These are phyloP conservation scores for Drosophila pruinosa DNA, from an alignment of 1,140 invertebrate species.

Conservation along the genomic window DNA sequence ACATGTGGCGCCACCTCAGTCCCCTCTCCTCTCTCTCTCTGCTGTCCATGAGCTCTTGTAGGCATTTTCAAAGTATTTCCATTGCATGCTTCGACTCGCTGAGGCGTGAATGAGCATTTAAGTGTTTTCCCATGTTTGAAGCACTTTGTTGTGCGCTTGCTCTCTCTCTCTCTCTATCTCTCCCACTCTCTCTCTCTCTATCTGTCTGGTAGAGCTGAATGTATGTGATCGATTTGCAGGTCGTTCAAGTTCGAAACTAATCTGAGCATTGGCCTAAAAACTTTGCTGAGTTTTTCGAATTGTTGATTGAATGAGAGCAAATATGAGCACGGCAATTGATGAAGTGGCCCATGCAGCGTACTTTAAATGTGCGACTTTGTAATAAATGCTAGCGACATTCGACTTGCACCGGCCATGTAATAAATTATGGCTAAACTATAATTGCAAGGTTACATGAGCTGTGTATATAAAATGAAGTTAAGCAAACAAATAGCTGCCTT, in stretches of 20 bases:
- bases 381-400: not conserved
- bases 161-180: not conserved
- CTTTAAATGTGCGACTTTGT: not conserved
- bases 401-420: not conserved
- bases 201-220: not conserved
- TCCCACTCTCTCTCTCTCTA: not conserved
- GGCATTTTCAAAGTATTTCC: slow-evolving; percentile 25
- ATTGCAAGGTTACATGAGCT: not conserved
- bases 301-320: not conserved
- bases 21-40: not conserved
- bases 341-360: not conserved
- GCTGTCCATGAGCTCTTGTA: not conserved
- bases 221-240: slow-evolving; percentile 1
- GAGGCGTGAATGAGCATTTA: slow-evolving; percentile 49
- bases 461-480: not conserved
- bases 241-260: not conserved
- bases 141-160: slow-evolving; percentile 3
- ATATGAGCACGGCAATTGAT: not conserved
- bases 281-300: not conserved
- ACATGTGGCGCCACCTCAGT: too few species aligned
- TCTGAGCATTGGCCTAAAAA: not conserved
- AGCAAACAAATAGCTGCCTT: not conserved
- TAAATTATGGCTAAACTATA: not conserved
- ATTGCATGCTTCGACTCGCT: slow-evolving; percentile 16
- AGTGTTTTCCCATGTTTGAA: slow-evolving; percentile 45